Base-by-base conservation (phyloP, 2,888 invertebrate species). In the Willowsia nigromaculata region DNA sequence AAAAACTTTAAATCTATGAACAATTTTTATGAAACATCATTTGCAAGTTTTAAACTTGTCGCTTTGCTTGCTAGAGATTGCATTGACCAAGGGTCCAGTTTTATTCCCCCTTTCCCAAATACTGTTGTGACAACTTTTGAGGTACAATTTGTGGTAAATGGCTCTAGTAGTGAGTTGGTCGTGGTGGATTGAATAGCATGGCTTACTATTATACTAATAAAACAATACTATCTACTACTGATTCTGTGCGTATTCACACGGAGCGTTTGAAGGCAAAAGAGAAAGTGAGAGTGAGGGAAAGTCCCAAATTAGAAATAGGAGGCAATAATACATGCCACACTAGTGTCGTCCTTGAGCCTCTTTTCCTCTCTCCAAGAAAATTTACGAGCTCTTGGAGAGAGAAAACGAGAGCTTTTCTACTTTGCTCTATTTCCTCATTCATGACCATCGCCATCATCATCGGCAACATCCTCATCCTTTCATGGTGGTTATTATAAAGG, bases 291-390 rank as follows among this genome's bases (percentile, higher is more conserved):
- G 5, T 47, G 47, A 47, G 37, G 43, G 33, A 81, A 30, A 81
- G 59, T 81, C 82, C 82, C 82, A 65, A 83, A 83, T 65, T 83
- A 65, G 82, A 83, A 65, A 68, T 83, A 65, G 50, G 65, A 68
- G 50, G 82, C 68, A 83, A 83, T 83, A 62, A 78, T 78, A 56
- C 82, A 83, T 68, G 81, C 78, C 78, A 78, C 76, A 78, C 78
- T 56, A 78, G 56, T 56, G 78, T 78, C 56, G 84, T 84, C 84
- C 84, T 84, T 84, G 84, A 78, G 78, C 78, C 56, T 56, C 33
- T 74, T 71, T 65, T 74, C 53, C 37, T 71, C 47, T 71, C 50
- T 33, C 71, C 25, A 27, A 15, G 65, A 71, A 84, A 84, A 84
- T 84, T 84, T 84, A 84, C 65, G 84, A 84, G 71, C 37, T 84